Conservation (phyloP, 2,888 invertebrate genomes). For the Aphodius sticticus region DNA sequence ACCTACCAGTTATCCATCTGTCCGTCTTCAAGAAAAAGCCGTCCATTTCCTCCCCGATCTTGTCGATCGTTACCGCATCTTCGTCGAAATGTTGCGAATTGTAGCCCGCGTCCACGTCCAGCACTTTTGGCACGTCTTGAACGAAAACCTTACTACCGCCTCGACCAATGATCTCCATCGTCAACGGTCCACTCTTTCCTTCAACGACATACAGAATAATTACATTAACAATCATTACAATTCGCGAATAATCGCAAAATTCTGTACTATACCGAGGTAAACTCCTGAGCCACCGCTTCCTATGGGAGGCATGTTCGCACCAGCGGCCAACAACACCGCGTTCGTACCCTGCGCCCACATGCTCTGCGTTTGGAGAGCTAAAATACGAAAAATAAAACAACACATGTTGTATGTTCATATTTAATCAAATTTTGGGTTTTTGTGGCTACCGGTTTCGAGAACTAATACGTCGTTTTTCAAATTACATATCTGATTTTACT, state of each 20-base stretch:
- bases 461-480: too few relatives aligned
- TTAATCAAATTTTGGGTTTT: too few relatives aligned
- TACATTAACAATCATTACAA: too few relatives aligned
- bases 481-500: too few relatives aligned
- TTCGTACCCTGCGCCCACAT: conserved; percentile 73
- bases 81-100: conserved; percentile 18
- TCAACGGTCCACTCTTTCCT: not conserved
- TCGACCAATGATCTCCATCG: conserved; percentile 5
- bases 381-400: conserved; percentile 27
- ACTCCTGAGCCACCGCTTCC: conserved; percentile 81
- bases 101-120: not conserved
- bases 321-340: conserved; percentile 75
- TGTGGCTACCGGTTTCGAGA: too few relatives aligned
- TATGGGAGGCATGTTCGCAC: conserved; percentile 68
- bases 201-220: not conserved
- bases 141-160: not conserved
- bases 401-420: too few relatives aligned
- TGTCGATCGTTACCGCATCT: conserved; percentile 44
- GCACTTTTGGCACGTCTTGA: conserved; percentile 32
- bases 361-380: conserved; percentile 73
- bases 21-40: conserved; percentile 59
- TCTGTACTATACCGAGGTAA: conserved; percentile 60
- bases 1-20: conserved; percentile 50
- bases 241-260: not conserved
- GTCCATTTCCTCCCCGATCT: conserved; percentile 53